Evolutionary conservation across 2,113 vertebrate species (phyloP).

Genomic region (Kryptolebias marmoratus): DNA sequence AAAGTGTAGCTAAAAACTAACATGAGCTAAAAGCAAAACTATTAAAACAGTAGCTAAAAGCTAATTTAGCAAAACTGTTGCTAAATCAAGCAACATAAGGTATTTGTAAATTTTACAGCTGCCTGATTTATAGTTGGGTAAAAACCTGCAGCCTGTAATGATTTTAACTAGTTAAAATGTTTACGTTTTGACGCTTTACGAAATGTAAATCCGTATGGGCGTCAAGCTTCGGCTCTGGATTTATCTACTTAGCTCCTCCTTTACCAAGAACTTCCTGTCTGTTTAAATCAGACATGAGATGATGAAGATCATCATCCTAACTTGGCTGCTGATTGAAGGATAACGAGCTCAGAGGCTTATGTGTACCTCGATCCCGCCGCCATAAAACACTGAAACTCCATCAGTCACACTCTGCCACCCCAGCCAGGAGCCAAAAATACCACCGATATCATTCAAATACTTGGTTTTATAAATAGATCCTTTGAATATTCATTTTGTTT

Average conservation of each 20-base stretch:
- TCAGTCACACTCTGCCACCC: slow-evolving; percentile 61
- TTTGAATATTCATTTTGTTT: slow-evolving; percentile 54
- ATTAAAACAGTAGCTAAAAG: too few relatives aligned
- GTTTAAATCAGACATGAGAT: slow-evolving; percentile 34
- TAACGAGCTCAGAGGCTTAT: slow-evolving; percentile 58
- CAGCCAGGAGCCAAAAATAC: slow-evolving; percentile 65
- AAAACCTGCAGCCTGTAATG: too few relatives aligned
- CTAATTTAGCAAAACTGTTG: too few relatives aligned
- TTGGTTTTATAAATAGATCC: slow-evolving; percentile 64
- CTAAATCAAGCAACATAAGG: too few relatives aligned
- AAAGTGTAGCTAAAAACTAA: too few relatives aligned
- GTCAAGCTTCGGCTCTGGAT: slow-evolving; percentile 5
- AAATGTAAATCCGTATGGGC: neutral
- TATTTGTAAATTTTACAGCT: too few relatives aligned
- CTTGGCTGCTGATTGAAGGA: slow-evolving; percentile 51
- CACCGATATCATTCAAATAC: slow-evolving; percentile 56
- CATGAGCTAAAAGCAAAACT: too few relatives aligned
- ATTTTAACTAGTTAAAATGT: neutral
- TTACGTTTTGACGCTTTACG: slow-evolving; percentile 12
- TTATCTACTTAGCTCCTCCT: slow-evolving; percentile 15
- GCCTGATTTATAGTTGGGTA: too few relatives aligned
- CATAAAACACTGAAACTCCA: slow-evolving; percentile 72
- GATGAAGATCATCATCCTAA: slow-evolving; percentile 48
- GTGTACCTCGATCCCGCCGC: slow-evolving; percentile 61
- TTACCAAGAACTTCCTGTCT: slow-evolving; percentile 6